A percentile compares a stretch with the other conserved stretches of the same genome.
These are phyloP conservation scores for Glossosoma conforme DNA, from an alignment of 1,140 invertebrate genomes.

Conservation along the genomic window DNA sequence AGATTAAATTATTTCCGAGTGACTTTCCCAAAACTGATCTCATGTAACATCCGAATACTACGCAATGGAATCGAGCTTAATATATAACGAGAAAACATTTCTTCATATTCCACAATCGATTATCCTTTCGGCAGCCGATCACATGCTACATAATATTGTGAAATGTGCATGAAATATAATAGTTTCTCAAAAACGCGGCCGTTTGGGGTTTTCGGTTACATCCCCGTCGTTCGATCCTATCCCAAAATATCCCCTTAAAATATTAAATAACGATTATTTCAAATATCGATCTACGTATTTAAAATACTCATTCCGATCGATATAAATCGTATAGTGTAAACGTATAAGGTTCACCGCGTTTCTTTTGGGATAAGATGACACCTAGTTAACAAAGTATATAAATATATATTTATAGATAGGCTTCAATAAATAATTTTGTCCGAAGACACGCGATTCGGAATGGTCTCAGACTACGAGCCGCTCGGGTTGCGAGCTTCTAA, in stretches of 20 bases:
- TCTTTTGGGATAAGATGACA: slow-evolving; percentile 13
- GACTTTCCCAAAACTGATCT: slow-evolving; percentile 26
- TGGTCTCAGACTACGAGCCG: no score
- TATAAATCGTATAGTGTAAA: neutral
- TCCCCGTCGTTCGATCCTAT: slow-evolving; percentile 8
- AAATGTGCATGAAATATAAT: no score
- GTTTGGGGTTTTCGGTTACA: no score
- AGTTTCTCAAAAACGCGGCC: no score
- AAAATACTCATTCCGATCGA: slow-evolving; percentile 5
- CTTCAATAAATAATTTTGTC: slow-evolving; percentile 28
- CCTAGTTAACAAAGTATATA: slow-evolving; percentile 16
- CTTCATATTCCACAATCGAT: no score
- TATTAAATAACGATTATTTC: neutral
- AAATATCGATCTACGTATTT: neutral
- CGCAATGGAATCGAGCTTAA: slow-evolving; percentile 12
- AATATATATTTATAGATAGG: slow-evolving; percentile 30
- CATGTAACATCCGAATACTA: slow-evolving; percentile 16
- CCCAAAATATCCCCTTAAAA: slow-evolving; percentile 8
- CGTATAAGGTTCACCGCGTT: neutral
- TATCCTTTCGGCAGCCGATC: no score
- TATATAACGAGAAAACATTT: no score
- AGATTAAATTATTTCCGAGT: slow-evolving; percentile 21
- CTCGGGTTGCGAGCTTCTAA: no score
- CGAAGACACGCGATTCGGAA: slow-evolving; percentile 6
- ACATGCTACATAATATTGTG: no score